Percentiles rank a stretch among this genome's conserved stretches.
Evolutionary conservation across 2,113 vertebrate species (phyloP).

Genomic region (Saguinus imperator): DNA sequence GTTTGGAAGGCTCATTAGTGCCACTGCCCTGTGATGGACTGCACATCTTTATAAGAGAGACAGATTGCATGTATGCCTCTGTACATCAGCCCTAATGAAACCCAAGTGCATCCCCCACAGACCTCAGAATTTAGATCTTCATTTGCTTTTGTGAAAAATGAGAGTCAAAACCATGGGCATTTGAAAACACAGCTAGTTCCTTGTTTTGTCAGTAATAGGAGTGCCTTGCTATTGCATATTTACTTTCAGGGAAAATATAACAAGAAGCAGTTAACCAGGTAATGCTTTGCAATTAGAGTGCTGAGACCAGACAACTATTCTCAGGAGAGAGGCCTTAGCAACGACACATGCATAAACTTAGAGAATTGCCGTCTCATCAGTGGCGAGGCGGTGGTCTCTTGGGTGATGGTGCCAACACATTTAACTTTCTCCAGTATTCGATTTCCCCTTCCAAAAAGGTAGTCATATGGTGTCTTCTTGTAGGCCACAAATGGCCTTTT

Average conservation of each 20-base stretch:
- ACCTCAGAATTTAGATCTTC: conserved; percentile 57
- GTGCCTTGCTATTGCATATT: neutral
- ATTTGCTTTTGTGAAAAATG: conserved; percentile 61
- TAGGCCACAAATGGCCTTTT: neutral
- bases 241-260: neutral
- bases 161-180: neutral
- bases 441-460: neutral
- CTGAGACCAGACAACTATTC: neutral
- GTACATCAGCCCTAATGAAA: conserved; percentile 52
- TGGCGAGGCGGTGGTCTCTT: neutral
- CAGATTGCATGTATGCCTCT: conserved; percentile 34
- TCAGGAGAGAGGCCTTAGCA: neutral
- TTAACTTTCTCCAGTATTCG: neutral
- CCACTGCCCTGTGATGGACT: conserved; percentile 56
- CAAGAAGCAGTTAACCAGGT: neutral
- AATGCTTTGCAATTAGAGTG: neutral
- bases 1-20: conserved; percentile 50
- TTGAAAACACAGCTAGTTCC: conserved; percentile 57
- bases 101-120: conserved; percentile 50
- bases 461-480: neutral
- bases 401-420: neutral
- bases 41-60: conserved; percentile 68
- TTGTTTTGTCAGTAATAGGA: conserved; percentile 70
- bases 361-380: neutral
- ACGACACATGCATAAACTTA: neutral